Conservation (phyloP, 2,797 vertebrate genomes). For the Fistularia tabacaria region DNA sequence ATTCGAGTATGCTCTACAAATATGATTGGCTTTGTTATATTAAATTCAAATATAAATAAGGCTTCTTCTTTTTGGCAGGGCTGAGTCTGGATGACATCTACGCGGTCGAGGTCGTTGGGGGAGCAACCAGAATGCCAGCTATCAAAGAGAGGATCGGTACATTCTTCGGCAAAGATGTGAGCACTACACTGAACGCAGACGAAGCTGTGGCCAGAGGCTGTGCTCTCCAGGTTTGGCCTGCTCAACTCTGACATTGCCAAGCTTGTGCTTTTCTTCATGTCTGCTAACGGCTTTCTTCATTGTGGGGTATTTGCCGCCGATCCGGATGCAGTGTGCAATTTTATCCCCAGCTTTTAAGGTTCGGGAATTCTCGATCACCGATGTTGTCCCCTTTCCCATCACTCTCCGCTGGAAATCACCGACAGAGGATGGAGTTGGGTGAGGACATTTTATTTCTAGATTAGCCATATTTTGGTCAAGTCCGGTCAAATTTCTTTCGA, state of each 20-base stretch:
- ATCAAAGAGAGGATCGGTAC: constrained; percentile 91
- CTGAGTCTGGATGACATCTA: constrained; percentile 93
- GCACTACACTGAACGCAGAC: constrained; percentile 94
- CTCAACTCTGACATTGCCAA: not conserved
- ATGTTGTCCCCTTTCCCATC: constrained; percentile 89
- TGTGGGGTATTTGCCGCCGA: not conserved
- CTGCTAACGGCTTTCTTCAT: constrained; percentile 4
- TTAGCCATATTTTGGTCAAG: no score
- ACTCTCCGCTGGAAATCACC: constrained; percentile 95
- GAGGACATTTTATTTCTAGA: constrained; percentile 33
- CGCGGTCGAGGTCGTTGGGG: constrained; percentile 92
- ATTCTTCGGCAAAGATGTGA: constrained; percentile 92
- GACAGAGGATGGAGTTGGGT: constrained; percentile 90
- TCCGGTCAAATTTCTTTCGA: no score
- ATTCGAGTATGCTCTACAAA: constrained; percentile 78
- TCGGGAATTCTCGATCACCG: constrained; percentile 96
- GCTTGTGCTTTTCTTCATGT: not conserved
- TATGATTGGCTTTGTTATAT: not conserved
- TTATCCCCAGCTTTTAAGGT: constrained; percentile 98
- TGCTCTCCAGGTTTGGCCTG: constrained; percentile 83
- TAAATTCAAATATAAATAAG: not conserved
- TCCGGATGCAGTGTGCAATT: constrained; percentile 87
- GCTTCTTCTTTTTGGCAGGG: constrained; percentile 62
- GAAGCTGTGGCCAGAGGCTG: constrained; percentile 94
- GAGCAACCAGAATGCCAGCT: constrained; percentile 89